phyloP scores from a whole-genome alignment of 2,113 vertebrate species.

The Pardalotus punctatus region DNA sequence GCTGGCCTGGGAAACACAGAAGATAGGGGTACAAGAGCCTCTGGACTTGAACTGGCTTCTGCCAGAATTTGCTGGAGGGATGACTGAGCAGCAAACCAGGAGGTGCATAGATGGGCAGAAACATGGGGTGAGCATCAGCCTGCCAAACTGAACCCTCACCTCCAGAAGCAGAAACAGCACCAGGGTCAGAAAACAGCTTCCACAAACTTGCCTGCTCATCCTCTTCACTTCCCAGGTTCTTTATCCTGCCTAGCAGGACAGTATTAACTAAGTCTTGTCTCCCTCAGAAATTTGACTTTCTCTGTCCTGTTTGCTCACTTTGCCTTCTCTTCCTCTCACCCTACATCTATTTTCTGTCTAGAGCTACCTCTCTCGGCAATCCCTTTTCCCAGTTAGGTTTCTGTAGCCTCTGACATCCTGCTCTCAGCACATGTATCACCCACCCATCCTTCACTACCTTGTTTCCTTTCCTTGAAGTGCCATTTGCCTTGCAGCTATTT shows the following conservation, averaged over 20 bases:
- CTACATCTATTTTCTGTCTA: neutral
- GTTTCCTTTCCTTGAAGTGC: neutral
- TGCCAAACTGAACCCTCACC: neutral
- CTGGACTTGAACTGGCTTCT: neutral
- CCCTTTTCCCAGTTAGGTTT: neutral
- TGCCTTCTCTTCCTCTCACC: neutral
- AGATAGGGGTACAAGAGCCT: fast-evolving
- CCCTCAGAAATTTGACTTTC: neutral
- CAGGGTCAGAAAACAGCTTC: fast-evolving
- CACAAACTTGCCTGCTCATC: neutral
- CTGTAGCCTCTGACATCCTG: neutral
- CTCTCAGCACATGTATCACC: neutral
- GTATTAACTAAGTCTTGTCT: neutral
- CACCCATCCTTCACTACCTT: neutral
- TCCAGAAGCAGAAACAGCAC: neutral
- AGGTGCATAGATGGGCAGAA: neutral
- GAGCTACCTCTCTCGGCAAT: neutral
- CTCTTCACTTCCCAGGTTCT: neutral
- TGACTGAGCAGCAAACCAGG: neutral
- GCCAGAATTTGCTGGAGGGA: neutral
- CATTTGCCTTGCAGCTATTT: neutral
- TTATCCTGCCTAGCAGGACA: neutral
- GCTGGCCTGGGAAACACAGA: neutral
- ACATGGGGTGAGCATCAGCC: fast-evolving
- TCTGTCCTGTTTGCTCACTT: neutral